phyloP scores from a whole-genome alignment of 2,797 vertebrate genomes.

The Eulemur albifrons region DNA sequence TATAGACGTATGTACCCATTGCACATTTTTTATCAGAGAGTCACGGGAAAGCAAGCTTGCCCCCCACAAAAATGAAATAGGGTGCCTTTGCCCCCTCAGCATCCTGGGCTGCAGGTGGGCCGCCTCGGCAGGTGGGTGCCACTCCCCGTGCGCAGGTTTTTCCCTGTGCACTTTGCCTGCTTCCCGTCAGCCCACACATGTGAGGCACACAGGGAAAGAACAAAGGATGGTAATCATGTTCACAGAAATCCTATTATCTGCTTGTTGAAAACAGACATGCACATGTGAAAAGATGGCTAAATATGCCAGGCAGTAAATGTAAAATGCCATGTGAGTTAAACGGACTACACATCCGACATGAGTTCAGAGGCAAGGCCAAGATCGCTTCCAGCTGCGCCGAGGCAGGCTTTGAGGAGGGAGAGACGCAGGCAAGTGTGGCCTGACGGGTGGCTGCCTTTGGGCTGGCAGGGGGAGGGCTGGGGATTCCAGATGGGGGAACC shows the following conservation, averaged over 20 bases:
- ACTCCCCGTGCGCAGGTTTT: background rate
- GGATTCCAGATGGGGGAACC: background rate
- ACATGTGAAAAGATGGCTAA: conserved; percentile 56
- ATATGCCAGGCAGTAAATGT: conserved; percentile 69
- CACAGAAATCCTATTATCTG: conserved; percentile 44
- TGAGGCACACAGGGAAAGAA: background rate
- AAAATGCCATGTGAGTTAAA: conserved; percentile 64
- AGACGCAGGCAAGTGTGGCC: rapidly evolving
- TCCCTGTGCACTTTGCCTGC: rapidly evolving
- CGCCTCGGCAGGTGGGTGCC: background rate
- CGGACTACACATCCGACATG: conserved; percentile 64
- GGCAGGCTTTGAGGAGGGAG: background rate
- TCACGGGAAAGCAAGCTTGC: background rate
- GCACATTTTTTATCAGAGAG: background rate
- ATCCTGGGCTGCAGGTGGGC: background rate
- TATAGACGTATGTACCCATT: no score
- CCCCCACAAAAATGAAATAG: no score
- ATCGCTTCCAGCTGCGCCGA: conserved; percentile 67
- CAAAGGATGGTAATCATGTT: conserved; percentile 27
- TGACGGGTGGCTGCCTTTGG: background rate
- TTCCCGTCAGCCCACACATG: background rate
- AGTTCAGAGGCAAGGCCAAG: conserved; percentile 61
- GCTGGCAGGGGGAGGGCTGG: background rate
- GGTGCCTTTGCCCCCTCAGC: rapidly evolving
- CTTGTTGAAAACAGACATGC: conserved; percentile 63